Evolutionary conservation across 2,797 vertebrate species (phyloP).

Genomic region (Pristis pectinata): DNA sequence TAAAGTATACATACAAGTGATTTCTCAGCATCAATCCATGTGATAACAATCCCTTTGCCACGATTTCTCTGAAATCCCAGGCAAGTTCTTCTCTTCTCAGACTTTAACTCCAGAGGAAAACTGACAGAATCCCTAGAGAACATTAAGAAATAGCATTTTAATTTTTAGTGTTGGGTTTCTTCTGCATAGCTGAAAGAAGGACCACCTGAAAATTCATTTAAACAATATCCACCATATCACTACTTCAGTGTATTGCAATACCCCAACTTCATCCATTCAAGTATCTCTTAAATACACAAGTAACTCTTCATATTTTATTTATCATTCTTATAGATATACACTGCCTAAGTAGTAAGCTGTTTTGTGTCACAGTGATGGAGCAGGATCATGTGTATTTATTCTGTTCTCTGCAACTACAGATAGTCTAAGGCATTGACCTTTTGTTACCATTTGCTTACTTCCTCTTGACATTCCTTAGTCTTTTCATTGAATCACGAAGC

Average conservation of each 20-base stretch:
- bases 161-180: neutral
- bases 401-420: neutral
- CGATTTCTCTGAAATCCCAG: neutral
- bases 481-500: constrained; percentile 17
- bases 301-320: neutral
- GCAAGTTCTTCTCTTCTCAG: neutral
- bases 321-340: neutral
- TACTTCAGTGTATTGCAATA: neutral
- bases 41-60: neutral
- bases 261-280: neutral
- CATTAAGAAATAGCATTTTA: neutral
- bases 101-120: neutral
- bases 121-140: neutral
- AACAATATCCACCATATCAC: neutral
- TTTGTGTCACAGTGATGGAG: neutral
- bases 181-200: neutral
- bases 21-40: neutral
- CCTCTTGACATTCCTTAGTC: neutral
- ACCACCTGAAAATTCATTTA: neutral
- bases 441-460: constrained; percentile 11
- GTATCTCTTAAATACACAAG: neutral
- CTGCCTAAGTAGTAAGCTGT: neutral
- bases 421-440: neutral
- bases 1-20: neutral
- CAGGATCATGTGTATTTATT: neutral